phyloP scores from a whole-genome alignment of 2,797 vertebrate species.

The Sebastes umbrosus region DNA sequence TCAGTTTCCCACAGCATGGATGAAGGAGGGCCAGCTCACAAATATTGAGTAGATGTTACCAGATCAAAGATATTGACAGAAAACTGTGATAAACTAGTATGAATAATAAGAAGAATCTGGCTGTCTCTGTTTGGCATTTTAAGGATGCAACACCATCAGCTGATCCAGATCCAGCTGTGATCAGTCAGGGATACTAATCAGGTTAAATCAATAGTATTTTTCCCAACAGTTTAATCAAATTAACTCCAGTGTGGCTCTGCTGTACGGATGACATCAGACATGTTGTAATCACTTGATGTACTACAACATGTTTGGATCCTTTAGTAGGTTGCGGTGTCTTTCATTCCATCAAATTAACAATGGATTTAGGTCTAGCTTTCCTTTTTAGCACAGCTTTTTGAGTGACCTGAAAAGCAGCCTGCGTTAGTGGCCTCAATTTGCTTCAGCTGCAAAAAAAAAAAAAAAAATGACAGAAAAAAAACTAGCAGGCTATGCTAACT shows the following conservation, averaged over 20 bases:
- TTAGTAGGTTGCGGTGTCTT: slow-evolving; percentile 60
- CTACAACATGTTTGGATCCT: slow-evolving; percentile 40
- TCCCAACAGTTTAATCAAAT: slow-evolving; percentile 62
- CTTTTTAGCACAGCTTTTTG: slow-evolving; percentile 70
- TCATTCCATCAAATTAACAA: slow-evolving; percentile 73
- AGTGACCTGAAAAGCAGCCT: slow-evolving; percentile 77
- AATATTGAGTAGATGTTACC: not conserved
- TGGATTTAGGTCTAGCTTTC: slow-evolving; percentile 67
- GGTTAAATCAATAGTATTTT: slow-evolving; percentile 65
- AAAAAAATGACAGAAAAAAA: not conserved
- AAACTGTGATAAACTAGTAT: not conserved
- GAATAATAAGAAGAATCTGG: not conserved
- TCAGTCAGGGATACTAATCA: slow-evolving; percentile 38
- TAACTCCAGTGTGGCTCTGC: slow-evolving; percentile 16
- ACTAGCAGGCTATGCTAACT: slow-evolving; percentile 58
- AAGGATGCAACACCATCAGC: not conserved
- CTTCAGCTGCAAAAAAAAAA: slow-evolving; percentile 28
- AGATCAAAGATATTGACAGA: not conserved
- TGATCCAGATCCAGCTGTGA: slow-evolving; percentile 5
- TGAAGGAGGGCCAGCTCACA: slow-evolving; percentile 1
- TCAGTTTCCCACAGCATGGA: slow-evolving; percentile 14
- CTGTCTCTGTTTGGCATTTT: not conserved
- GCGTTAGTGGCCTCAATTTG: slow-evolving; percentile 74
- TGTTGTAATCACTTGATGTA: slow-evolving; percentile 33
- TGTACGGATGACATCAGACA: slow-evolving; percentile 1